Percentiles rank a stretch among this genome's conserved stretches.
Evolutionary conservation across 2,888 invertebrate species (phyloP).

Genomic region (Drosophila putrida): DNA sequence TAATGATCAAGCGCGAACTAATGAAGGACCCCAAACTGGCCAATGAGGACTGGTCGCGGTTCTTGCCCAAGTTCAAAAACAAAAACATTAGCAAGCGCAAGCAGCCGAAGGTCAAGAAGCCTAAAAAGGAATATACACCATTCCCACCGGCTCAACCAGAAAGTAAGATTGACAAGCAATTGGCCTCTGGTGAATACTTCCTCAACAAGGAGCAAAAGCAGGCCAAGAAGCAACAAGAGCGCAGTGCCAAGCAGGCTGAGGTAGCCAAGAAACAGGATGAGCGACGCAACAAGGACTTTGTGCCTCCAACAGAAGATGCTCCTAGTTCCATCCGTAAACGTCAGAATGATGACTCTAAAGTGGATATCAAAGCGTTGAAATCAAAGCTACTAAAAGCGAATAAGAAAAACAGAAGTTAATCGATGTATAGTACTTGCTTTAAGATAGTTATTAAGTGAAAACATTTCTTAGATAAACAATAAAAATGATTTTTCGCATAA

Average conservation of each 20-base stretch:
- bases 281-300: slow-evolving; percentile 91
- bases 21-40: slow-evolving; percentile 96
- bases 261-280: slow-evolving; percentile 91
- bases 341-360: slow-evolving; percentile 63
- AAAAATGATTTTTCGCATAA: slow-evolving; percentile 8
- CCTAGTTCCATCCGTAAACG: slow-evolving; percentile 55
- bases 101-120: slow-evolving; percentile 93
- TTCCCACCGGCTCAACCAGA: slow-evolving; percentile 98
- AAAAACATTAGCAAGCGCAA: slow-evolving; percentile 96
- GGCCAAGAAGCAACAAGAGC: slow-evolving; percentile 90
- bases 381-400: slow-evolving; percentile 90
- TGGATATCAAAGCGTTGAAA: slow-evolving; percentile 91
- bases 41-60: slow-evolving; percentile 98
- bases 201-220: slow-evolving; percentile 93
- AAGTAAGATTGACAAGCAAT: slow-evolving; percentile 96
- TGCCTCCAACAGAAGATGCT: slow-evolving; percentile 90
- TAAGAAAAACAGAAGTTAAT: slow-evolving; percentile 83
- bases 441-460: slow-evolving; percentile 41
- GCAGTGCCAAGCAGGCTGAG: slow-evolving; percentile 91
- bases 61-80: slow-evolving; percentile 96
- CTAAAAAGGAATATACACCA: slow-evolving; percentile 98
- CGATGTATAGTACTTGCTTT: slow-evolving; percentile 7
- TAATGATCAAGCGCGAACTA: slow-evolving; percentile 98
- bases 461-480: slow-evolving; percentile 26
- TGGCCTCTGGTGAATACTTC: slow-evolving; percentile 99